Base-by-base conservation (phyloP, 2,888 invertebrate species). In the Pantelozetes paolii region DNA sequence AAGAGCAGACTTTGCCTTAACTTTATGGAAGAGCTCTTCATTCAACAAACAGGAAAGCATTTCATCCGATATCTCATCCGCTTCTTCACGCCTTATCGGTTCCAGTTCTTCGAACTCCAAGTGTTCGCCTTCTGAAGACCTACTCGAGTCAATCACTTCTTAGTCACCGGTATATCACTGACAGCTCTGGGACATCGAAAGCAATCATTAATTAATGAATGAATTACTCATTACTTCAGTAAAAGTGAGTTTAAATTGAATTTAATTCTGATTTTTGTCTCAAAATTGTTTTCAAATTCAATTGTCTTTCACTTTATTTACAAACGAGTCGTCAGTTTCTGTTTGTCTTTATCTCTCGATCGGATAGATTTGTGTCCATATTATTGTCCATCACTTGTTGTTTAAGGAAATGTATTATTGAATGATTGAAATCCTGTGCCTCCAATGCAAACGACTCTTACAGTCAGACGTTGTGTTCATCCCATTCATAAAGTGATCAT, bases 81-180 rank as follows among this genome's bases (percentile, higher is more conserved):
- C 74, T 62, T 74, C 74, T 62, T 67, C 67, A n/a, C 74, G 74
- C 74, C 74, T 74, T 74, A 74, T 74, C 59, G 50, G 62, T 67
- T 64, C 74, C 11, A 59, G 71, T 74, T 71, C 74, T 30, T 23
- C 71, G 23, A 42, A 48, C 11, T 70, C 73, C 30, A 73, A 73
- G 54, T 48, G 69, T 32, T 73, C 73, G 26, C 54, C 69, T 13
- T n/a, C 57, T 73, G 73, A 57, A 6, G 69, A 73, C n/a, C 6
- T 67, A 15, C 18, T 67, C 23, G 67, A 67, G 23, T 32, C 62
- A 18, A 8, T 67, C 26, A 67, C 32, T 13, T 67, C 67, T 23
- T 67, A 42, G 40, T 64, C 59, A 59, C 13, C 20, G 11, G 23
- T 54, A 9, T 18, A 13, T 45, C 45, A 45, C 5, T 36, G 9